These are phyloP conservation scores for Chrysolina haemoptera DNA, from an alignment of 2,888 invertebrate species.

Conservation along the genomic window DNA sequence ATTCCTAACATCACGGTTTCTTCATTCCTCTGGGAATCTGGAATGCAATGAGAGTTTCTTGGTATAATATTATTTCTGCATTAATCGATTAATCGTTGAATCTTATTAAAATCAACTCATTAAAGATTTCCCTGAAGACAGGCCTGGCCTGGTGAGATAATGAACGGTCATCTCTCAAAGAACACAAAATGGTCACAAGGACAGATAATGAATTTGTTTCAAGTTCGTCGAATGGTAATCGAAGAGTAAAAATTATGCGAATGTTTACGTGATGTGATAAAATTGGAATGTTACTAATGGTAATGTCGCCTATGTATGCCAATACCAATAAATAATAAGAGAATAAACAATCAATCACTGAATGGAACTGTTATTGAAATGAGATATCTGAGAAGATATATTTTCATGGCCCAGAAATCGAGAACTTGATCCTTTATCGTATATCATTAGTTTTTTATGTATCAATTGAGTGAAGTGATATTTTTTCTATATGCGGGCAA, in stretches of 20 bases:
- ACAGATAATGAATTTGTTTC: constrained; percentile 20
- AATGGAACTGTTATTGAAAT: constrained; percentile 12
- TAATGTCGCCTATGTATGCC: constrained; percentile 18
- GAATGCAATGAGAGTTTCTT: too few species aligned
- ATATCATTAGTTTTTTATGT: too few species aligned
- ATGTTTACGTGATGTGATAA: constrained; percentile 30
- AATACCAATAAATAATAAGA: constrained; percentile 12
- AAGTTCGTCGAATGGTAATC: constrained; percentile 17
- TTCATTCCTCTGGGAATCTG: too few species aligned
- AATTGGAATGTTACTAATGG: constrained; percentile 29
- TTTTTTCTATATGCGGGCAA: too few species aligned
- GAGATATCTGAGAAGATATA: constrained; percentile 6
- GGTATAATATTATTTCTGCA: not conserved
- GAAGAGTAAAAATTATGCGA: constrained; percentile 12
- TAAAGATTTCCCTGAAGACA: not conserved
- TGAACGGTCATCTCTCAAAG: constrained; percentile 9
- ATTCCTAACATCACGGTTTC: too few species aligned
- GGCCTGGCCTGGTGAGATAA: not conserved
- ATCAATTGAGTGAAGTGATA: too few species aligned
- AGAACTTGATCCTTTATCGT: not conserved
- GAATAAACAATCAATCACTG: constrained; percentile 4
- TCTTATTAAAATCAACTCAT: too few species aligned
- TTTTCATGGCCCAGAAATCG: constrained; percentile 9
- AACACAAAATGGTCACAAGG: constrained; percentile 15
- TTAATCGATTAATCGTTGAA: too few species aligned